Conservation (phyloP, 2,888 invertebrate genomes). For the Agrotis puta region DNA sequence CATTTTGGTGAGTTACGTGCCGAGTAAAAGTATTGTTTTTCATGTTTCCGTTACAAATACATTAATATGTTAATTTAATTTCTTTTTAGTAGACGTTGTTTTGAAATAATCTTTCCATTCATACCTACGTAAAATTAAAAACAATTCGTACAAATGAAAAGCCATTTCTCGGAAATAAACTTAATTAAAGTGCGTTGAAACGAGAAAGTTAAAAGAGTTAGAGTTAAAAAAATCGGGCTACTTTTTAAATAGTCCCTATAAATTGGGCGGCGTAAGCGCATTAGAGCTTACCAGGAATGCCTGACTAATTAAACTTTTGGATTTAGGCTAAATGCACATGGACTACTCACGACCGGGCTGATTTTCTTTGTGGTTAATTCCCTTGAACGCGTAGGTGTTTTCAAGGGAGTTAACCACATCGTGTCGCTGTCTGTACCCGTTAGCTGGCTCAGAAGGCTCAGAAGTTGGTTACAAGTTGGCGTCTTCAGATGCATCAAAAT, state of each 20-base stretch:
- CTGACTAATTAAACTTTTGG: too few relatives aligned
- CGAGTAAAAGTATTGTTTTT: slow-evolving; percentile 2
- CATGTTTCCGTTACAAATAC: neutral
- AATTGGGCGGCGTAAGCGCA: slow-evolving; percentile 22
- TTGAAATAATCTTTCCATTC: neutral
- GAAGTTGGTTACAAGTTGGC: too few relatives aligned
- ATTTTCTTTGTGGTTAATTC: too few relatives aligned
- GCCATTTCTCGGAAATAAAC: slow-evolving; percentile 1
- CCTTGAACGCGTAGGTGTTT: too few relatives aligned
- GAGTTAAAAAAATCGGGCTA: too few relatives aligned
- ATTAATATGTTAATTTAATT: too few relatives aligned
- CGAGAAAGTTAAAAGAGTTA: too few relatives aligned
- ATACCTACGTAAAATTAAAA: neutral
- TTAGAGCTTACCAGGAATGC: slow-evolving; percentile 9
- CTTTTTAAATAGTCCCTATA: slow-evolving; percentile 42
- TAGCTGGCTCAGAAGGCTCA: too few relatives aligned
- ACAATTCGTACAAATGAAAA: neutral
- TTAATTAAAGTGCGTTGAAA: slow-evolving; percentile 4
- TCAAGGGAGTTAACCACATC: too few relatives aligned
- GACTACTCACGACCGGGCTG: neutral
- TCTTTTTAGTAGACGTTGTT: neutral
- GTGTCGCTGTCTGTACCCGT: too few relatives aligned
- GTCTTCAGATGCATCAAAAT: too few relatives aligned
- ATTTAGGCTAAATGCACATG: neutral
- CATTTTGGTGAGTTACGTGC: slow-evolving; percentile 22